Evolutionary conservation across 2,888 invertebrate genomes (phyloP).

Genomic region (Doris montereyensis): DNA sequence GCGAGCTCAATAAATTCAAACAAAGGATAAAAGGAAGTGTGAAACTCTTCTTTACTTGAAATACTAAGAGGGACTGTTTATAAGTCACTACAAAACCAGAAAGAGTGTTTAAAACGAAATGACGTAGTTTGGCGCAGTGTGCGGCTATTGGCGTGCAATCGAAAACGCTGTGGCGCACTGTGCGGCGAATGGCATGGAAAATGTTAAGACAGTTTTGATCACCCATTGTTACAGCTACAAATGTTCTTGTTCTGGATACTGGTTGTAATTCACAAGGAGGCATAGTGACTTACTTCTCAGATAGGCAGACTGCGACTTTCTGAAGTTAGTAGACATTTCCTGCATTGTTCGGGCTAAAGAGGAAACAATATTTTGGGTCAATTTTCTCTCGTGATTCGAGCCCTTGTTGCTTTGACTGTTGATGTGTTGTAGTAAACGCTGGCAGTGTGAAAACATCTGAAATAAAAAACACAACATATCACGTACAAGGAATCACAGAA

Average conservation of each 20-base stretch:
- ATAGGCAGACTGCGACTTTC: slow-evolving; percentile 89
- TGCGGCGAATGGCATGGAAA: no score
- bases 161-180: no score
- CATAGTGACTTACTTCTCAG: slow-evolving; percentile 81
- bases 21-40: no score
- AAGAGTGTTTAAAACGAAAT: no score
- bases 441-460: slow-evolving; percentile 77
- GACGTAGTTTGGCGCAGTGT: no score
- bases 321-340: slow-evolving; percentile 87
- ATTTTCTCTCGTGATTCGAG: slow-evolving; percentile 79
- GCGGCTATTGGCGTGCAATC: no score
- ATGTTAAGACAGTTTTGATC: neutral
- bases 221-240: neutral
- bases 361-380: slow-evolving; percentile 87
- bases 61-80: no score
- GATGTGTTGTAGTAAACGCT: slow-evolving; percentile 77
- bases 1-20: no score
- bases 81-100: no score
- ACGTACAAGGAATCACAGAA: no score
- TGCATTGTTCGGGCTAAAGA: slow-evolving; percentile 90
- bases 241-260: neutral
- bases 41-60: no score
- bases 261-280: neutral
- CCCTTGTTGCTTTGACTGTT: slow-evolving; percentile 66
- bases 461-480: slow-evolving; percentile 46